Percentiles rank a stretch among this genome's conserved stretches.
Conservation (phyloP, 2,113 vertebrate genomes). For the Aptenodytes forsteri region DNA sequence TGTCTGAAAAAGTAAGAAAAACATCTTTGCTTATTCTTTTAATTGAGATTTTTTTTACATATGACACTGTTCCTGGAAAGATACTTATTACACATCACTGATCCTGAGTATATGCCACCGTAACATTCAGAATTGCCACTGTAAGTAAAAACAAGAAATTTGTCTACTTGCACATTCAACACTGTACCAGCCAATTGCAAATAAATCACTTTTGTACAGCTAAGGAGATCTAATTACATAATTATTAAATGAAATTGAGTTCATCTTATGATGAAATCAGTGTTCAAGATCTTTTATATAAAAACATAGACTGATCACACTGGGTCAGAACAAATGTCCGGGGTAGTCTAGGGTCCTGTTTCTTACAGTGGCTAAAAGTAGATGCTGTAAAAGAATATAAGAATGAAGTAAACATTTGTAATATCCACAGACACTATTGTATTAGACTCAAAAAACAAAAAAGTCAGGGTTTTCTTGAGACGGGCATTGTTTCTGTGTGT, state of each 20-base stretch:
- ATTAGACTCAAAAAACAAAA: background rate
- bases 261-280: background rate
- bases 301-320: background rate
- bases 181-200: background rate
- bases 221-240: background rate
- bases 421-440: background rate
- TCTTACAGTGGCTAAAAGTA: background rate
- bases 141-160: background rate
- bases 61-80: background rate
- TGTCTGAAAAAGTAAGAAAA: background rate
- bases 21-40: background rate
- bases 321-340: background rate
- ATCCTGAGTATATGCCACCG: background rate
- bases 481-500: background rate
- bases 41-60: background rate
- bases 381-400: background rate
- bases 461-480: background rate
- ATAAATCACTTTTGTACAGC: background rate
- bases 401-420: background rate
- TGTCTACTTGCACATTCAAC: background rate
- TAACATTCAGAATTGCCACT: background rate
- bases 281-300: background rate
- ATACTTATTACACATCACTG: background rate
- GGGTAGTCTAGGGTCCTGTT: background rate
- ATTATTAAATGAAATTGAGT: background rate